Conservation (phyloP, 2,113 vertebrate species). For the Megaptera novaeangliae region DNA sequence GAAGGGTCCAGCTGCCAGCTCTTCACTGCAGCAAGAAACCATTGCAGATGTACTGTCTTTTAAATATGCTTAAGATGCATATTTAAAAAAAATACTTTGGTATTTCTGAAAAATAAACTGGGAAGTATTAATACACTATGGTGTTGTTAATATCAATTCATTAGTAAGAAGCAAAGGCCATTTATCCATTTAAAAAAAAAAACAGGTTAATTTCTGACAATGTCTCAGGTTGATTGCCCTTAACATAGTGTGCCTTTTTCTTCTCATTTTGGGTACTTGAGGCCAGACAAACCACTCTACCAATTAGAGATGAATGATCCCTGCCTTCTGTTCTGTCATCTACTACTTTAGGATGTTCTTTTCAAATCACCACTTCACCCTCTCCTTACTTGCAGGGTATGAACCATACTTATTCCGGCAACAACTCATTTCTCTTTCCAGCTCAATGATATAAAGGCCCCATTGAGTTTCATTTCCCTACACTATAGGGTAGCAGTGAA, state of each 20-base stretch:
- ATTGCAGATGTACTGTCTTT: conserved; percentile 47
- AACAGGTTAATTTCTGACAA: background rate
- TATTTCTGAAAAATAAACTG: conserved; percentile 42
- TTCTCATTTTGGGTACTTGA: background rate
- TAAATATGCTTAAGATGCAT: conserved; percentile 48
- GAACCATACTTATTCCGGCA: background rate
- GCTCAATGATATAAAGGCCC: background rate
- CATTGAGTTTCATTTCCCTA: background rate
- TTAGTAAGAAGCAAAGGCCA: background rate
- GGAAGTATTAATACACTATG: conserved; percentile 23
- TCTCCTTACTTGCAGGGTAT: background rate
- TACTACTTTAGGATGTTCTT: background rate
- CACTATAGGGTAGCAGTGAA: background rate
- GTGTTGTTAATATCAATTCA: background rate
- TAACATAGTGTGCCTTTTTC: background rate
- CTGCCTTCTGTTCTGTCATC: background rate
- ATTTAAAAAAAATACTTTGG: conserved; percentile 49
- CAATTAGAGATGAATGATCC: background rate
- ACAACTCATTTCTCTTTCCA: background rate
- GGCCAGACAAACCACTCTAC: background rate
- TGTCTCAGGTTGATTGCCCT: background rate
- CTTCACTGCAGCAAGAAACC: conserved; percentile 44
- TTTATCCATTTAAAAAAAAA: background rate
- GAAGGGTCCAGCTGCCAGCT: conserved; percentile 46
- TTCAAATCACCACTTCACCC: background rate